A percentile compares a stretch with the other conserved stretches of the same genome.
These are phyloP conservation scores for Alauda arvensis DNA, from an alignment of 2,797 vertebrate genomes.

Conservation along the genomic window DNA sequence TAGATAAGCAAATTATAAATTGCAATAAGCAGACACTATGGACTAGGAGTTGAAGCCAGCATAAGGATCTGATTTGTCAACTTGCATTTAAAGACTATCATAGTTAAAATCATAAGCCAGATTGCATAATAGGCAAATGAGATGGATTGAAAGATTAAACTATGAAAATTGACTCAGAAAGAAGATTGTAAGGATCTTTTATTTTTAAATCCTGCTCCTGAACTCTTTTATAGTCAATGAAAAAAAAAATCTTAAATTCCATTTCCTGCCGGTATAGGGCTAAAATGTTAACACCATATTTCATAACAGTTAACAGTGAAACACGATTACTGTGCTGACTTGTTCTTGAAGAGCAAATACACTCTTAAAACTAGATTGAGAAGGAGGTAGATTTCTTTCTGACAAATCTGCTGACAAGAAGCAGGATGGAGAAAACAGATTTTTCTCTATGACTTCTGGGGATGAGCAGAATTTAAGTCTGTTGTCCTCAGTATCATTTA, in stretches of 20 bases:
- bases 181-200: not conserved
- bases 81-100: not conserved
- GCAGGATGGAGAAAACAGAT: not conserved
- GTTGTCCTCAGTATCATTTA: not conserved
- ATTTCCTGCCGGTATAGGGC: conserved; percentile 24
- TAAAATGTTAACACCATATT: conserved; percentile 42
- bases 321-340: conserved; percentile 28
- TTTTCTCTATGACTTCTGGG: not conserved
- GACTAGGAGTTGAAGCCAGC: not conserved
- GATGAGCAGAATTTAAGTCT: not conserved
- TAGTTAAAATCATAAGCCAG: not conserved
- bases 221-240: not conserved
- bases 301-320: conserved; percentile 16
- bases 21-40: not conserved
- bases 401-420: conserved; percentile 6
- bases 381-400: conserved; percentile 16
- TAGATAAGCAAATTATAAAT: not conserved
- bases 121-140: not conserved
- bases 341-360: conserved; percentile 31
- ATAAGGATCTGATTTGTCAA: not conserved
- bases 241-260: conserved; percentile 30
- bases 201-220: not conserved
- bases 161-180: not conserved
- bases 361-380: not conserved
- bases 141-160: not conserved